Percentiles rank a stretch among this genome's conserved stretches.
Evolutionary conservation across 1,140 invertebrate species (phyloP).

Genomic region (Tyrophagus putrescentiae): DNA sequence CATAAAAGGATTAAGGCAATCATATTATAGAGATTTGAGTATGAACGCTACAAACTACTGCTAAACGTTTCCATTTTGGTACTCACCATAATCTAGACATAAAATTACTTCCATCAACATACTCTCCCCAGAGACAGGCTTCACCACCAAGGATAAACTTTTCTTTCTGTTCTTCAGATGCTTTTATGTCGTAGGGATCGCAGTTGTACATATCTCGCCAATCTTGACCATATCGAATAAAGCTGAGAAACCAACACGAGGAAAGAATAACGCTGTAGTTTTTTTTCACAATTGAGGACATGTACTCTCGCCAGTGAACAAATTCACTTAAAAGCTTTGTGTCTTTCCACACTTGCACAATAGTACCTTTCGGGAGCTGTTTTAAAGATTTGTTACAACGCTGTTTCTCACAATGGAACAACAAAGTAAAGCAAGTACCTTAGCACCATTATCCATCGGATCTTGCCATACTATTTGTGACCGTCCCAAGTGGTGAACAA

Average conservation of each 20-base stretch:
- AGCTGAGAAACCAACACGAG: slow-evolving; percentile 32
- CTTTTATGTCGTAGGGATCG: slow-evolving; percentile 21
- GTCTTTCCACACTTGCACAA: slow-evolving; percentile 57
- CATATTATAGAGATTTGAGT: background rate
- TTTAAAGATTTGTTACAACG: background rate
- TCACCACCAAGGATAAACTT: slow-evolving; percentile 31
- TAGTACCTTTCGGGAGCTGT: slow-evolving; percentile 44
- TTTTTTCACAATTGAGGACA: slow-evolving; percentile 22
- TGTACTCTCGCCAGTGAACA: slow-evolving; percentile 27
- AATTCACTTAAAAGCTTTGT: too few relatives aligned
- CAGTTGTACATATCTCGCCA: slow-evolving; percentile 34
- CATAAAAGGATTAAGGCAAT: background rate
- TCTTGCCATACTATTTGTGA: slow-evolving; percentile 81
- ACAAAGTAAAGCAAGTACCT: slow-evolving; percentile 22
- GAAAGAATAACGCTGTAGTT: slow-evolving; percentile 32
- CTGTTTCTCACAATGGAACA: background rate
- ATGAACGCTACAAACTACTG: background rate
- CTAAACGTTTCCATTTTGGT: background rate
- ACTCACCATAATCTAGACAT: slow-evolving; percentile 25
- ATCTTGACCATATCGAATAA: slow-evolving; percentile 37
- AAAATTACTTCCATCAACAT: slow-evolving; percentile 31
- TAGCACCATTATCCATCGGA: slow-evolving; percentile 62
- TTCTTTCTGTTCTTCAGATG: slow-evolving; percentile 14
- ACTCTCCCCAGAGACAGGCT: slow-evolving; percentile 34
- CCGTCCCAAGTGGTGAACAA: slow-evolving; percentile 32